phyloP scores from a whole-genome alignment of 1,140 invertebrate genomes.

The Nasonia longicornis region DNA sequence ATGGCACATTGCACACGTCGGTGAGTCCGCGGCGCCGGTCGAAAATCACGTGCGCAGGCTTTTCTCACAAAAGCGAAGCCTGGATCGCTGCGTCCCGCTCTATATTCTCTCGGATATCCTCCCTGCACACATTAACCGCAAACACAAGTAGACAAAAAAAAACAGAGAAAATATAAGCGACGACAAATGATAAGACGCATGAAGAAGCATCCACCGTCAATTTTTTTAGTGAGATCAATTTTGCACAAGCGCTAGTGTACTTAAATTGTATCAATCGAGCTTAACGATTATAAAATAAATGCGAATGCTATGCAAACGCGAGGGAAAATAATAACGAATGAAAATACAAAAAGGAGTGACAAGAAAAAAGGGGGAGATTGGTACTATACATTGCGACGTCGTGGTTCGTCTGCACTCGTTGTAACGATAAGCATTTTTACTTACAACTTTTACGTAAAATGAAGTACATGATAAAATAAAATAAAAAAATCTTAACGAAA shows the following conservation, averaged over 20 bases:
- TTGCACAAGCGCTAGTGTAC: constrained; percentile 26
- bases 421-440: constrained; percentile 66
- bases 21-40: background rate
- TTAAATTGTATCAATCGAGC: constrained; percentile 30
- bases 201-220: constrained; percentile 15
- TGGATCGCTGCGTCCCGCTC: background rate
- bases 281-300: constrained; percentile 35
- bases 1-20: background rate
- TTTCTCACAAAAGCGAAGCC: background rate
- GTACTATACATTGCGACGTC: constrained; percentile 46
- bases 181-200: background rate
- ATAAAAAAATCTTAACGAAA: constrained; percentile 24
- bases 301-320: constrained; percentile 35
- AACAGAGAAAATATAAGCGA: background rate
- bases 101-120: background rate
- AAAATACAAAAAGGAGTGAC: constrained; percentile 32
- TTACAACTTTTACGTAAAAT: constrained; percentile 63
- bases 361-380: constrained; percentile 28
- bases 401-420: constrained; percentile 59
- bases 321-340: background rate
- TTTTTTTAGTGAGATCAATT: constrained; percentile 26
- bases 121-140: background rate
- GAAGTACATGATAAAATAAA: constrained; percentile 60
- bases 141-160: background rate
- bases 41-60: background rate